phyloP scores from a whole-genome alignment of 2,888 invertebrate genomes.

The Bembecia ichneumoniformis region DNA sequence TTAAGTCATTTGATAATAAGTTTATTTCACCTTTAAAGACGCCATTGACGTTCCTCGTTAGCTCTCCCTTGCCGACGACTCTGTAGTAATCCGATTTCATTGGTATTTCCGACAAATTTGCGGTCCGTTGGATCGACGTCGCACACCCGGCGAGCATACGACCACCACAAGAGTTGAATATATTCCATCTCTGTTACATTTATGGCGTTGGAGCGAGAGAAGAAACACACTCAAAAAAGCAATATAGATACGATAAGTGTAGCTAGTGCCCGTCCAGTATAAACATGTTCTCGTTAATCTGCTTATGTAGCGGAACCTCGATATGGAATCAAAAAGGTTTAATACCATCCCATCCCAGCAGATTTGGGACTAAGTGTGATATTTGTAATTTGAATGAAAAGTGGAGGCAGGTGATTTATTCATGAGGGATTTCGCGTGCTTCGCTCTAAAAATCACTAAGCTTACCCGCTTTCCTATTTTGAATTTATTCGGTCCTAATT shows the following conservation, averaged over 20 bases:
- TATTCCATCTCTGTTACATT: conserved; percentile 25
- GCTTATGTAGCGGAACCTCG: conserved; percentile 24
- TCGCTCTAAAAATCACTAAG: conserved; percentile 21
- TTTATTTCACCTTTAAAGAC: conserved; percentile 36
- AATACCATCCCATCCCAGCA: conserved; percentile 21
- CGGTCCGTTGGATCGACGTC: conserved; percentile 49
- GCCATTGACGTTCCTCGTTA: conserved; percentile 49
- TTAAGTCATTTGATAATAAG: conserved; percentile 10
- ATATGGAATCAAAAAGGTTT: conserved; percentile 23
- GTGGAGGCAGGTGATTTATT: conserved; percentile 24
- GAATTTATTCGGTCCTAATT: not conserved
- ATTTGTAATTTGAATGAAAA: conserved; percentile 24
- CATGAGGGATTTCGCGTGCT: conserved; percentile 19
- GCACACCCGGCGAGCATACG: conserved; percentile 12
- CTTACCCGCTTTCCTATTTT: conserved; percentile 8
- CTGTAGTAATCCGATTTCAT: conserved; percentile 61
- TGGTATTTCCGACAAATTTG: conserved; percentile 65
- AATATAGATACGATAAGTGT: conserved; percentile 29
- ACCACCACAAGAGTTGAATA: conserved; percentile 24
- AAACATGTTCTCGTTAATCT: conserved; percentile 32
- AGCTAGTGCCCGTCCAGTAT: conserved; percentile 22
- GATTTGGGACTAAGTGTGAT: conserved; percentile 29
- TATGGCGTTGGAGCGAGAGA: conserved; percentile 21
- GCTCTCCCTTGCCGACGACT: conserved; percentile 41
- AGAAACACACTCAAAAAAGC: conserved; percentile 30